Evolutionary conservation across 1,140 invertebrate genomes (phyloP).

Genomic region (Aphidius gifuensis): DNA sequence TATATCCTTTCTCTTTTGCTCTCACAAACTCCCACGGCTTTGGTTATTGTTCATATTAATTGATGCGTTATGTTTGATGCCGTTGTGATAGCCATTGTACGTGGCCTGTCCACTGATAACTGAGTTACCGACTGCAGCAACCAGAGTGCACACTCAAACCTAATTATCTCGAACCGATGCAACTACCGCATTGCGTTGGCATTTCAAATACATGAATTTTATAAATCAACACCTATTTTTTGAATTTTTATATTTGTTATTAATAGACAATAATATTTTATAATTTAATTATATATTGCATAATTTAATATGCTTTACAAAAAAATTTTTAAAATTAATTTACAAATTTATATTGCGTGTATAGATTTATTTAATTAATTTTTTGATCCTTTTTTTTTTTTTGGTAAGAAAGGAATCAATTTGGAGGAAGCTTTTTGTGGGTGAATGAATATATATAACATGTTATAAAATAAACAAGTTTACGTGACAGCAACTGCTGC

Average conservation of each 20-base stretch:
- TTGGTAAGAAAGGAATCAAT: no score
- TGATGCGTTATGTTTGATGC: constrained; percentile 59
- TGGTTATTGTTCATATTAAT: constrained; percentile 58
- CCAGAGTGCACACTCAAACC: constrained; percentile 56
- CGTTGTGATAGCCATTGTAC: constrained; percentile 56
- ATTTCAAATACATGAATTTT: constrained; percentile 21
- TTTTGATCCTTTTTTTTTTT: no score
- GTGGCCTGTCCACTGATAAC: constrained; percentile 56
- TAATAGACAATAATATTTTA: not conserved
- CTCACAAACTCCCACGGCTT: constrained; percentile 27
- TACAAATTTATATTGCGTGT: no score
- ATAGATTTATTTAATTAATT: no score
- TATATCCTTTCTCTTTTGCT: constrained; percentile 5
- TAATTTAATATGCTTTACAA: no score
- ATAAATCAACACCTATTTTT: constrained; percentile 3
- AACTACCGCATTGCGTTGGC: constrained; percentile 53
- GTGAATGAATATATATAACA: no score
- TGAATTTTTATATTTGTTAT: not conserved
- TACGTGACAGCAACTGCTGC: no score
- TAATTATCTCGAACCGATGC: constrained; percentile 57
- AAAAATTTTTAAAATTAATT: no score
- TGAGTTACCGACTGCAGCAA: constrained; percentile 56
- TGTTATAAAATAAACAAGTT: no score
- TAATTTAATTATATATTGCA: no score
- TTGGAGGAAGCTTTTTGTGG: no score